Evolutionary conservation across 2,888 invertebrate species (phyloP), one percentile per base, ranked within the genome.

Genomic region (Calameuta idolon): DNA sequence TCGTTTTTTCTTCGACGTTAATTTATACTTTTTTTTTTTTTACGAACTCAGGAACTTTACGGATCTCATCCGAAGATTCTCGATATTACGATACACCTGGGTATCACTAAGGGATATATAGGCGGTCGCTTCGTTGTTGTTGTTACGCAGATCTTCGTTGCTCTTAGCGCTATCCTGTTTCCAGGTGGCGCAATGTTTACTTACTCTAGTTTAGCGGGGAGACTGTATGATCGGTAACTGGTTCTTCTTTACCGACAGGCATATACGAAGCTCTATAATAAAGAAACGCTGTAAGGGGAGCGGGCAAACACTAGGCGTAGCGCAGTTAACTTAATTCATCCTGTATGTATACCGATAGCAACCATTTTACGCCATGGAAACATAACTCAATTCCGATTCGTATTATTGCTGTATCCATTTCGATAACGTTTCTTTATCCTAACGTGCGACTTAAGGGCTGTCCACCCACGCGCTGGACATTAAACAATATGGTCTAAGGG

Each of bases 321-420:
- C 69, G 69, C 68, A 77, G 77, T 79, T 73, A 76, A 81, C 75
- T 75, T 78, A 81, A 78, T 79, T 79, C 40, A 35, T 35, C 75
- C 69, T 74, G 11, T 69, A 15, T 40, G 74, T 55, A 74, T 34
- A 75, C 74, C 74, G 81, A 81, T 78, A 81, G 55, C 37, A 75
- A 76, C 35, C 35, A 81, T 77, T 79, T 81, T 78, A 75, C 76
- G 76, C 74, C 74, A 55, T 30, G 34, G 12, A 30, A 37, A 69
- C 69, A 30, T 71, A 40, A 40, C 37, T 73, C 76, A 75, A 80
- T 78, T 37, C 76, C 74, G 73, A 79, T 75, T 79, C 40, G 69
- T 31, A 55, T 77, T 81, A 81, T 76, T 73, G 40, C 78, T 73
- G 76, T 68, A 77, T 81, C 71, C 76, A 81, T 79, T 77, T 81